Conservation (phyloP, 64 coral and sea anemone species). For the Astreopora myriophthalma region DNA sequence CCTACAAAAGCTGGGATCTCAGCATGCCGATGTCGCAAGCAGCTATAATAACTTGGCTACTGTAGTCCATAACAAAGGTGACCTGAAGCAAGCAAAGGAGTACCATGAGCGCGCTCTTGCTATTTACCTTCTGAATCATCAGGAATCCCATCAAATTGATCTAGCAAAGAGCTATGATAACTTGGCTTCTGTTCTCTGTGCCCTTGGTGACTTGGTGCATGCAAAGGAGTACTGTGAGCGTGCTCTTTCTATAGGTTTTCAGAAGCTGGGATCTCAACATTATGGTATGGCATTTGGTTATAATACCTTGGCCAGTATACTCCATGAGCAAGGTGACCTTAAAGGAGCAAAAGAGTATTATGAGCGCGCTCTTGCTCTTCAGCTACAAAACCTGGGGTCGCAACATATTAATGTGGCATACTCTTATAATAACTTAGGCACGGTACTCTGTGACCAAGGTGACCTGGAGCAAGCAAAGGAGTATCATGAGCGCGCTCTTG, state of each 20-base stretch:
- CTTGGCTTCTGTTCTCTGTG: too few species aligned
- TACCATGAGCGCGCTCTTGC: too few species aligned
- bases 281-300: neutral
- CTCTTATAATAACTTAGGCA: neutral
- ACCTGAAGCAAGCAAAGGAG: too few species aligned
- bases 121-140: too few species aligned
- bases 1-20: too few species aligned
- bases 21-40: too few species aligned
- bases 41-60: too few species aligned
- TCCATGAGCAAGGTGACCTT: neutral
- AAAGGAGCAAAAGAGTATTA: constrained; percentile 9
- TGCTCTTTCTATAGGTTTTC: neutral
- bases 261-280: neutral
- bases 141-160: too few species aligned
- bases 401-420: neutral
- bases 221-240: neutral
- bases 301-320: neutral
- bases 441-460: neutral
- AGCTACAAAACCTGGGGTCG: neutral
- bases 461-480: neutral
- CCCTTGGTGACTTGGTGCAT: too few species aligned
- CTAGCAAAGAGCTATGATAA: too few species aligned
- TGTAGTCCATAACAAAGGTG: too few species aligned
- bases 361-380: neutral
- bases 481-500: neutral